Percentiles rank a stretch among this genome's conserved stretches.
These are phyloP conservation scores for Panurus biarmicus DNA, from an alignment of 2,113 vertebrate species.

Conservation along the genomic window DNA sequence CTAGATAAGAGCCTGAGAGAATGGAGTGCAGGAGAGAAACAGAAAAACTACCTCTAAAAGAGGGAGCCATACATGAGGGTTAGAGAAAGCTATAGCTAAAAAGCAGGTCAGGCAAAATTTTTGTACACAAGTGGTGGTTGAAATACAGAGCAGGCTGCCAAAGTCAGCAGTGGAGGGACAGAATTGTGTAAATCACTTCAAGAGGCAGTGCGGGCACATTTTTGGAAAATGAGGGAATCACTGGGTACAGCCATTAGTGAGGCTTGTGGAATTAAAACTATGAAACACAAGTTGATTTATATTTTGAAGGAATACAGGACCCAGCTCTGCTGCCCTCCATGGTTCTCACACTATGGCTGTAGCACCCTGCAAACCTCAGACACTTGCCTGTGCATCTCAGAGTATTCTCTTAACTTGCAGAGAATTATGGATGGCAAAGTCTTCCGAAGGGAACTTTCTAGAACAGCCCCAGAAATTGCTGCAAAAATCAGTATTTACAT, in stretches of 20 bases:
- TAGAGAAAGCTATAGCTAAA: constrained; percentile 5
- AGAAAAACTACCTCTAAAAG: background rate
- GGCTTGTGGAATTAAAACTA: constrained; percentile 47
- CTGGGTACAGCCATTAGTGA: constrained; percentile 64
- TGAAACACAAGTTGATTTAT: constrained; percentile 42
- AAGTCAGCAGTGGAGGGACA: constrained; percentile 63
- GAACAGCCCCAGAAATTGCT: background rate
- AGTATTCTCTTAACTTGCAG: background rate
- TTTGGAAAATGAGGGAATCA: constrained; percentile 68
- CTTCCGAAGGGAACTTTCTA: background rate
- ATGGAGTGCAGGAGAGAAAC: background rate
- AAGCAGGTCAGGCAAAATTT: constrained; percentile 47
- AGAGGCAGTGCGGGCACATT: constrained; percentile 52
- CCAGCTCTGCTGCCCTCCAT: background rate
- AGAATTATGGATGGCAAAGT: background rate
- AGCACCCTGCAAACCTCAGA: background rate
- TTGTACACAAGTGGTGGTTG: constrained; percentile 20
- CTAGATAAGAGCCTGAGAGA: constrained; percentile 31
- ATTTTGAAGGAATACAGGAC: constrained; percentile 22
- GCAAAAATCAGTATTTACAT: background rate
- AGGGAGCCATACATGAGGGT: background rate
- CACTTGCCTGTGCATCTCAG: background rate
- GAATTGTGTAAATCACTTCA: constrained; percentile 60
- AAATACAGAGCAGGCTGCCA: constrained; percentile 53
- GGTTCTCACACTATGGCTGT: background rate